Evolutionary conservation across 2,113 vertebrate genomes (phyloP).

Genomic region (Micronycteris hirsuta): DNA sequence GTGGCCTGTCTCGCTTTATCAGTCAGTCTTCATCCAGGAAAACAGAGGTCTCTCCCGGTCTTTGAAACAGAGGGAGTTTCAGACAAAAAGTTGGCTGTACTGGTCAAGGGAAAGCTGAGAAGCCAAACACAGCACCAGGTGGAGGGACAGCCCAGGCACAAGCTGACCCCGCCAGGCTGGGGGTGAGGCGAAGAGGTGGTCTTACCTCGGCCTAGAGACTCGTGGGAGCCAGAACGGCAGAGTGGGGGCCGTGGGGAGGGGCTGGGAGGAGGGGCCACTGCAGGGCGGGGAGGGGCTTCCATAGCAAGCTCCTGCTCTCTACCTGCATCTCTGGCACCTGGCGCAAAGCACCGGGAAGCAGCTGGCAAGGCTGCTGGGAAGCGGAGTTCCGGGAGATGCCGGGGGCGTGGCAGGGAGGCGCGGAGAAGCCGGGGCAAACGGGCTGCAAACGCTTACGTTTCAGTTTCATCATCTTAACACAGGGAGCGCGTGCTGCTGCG

Average conservation of each 20-base stretch:
- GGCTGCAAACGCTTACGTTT: background rate
- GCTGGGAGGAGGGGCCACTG: background rate
- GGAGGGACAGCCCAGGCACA: background rate
- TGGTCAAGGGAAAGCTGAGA: background rate
- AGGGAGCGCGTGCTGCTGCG: too few relatives aligned
- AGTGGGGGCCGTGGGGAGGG: background rate
- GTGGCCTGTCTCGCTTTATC: background rate
- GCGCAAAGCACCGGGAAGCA: background rate
- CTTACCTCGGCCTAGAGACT: background rate
- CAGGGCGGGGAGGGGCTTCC: too few relatives aligned
- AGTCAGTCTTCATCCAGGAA: background rate
- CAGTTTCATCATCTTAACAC: background rate
- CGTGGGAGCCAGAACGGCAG: background rate
- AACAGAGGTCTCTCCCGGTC: background rate
- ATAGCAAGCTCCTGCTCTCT: background rate
- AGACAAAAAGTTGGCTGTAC: background rate
- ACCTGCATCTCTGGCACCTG: background rate
- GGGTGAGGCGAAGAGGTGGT: background rate
- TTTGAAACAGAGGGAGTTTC: background rate
- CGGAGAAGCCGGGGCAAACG: background rate
- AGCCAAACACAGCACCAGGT: background rate
- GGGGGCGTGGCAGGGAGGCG: too few relatives aligned
- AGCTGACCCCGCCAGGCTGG: background rate
- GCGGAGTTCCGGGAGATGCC: background rate
- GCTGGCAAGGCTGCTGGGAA: background rate